These are phyloP conservation scores for Barnardius zonarius DNA, from an alignment of 2,113 vertebrate genomes.

Conservation along the genomic window DNA sequence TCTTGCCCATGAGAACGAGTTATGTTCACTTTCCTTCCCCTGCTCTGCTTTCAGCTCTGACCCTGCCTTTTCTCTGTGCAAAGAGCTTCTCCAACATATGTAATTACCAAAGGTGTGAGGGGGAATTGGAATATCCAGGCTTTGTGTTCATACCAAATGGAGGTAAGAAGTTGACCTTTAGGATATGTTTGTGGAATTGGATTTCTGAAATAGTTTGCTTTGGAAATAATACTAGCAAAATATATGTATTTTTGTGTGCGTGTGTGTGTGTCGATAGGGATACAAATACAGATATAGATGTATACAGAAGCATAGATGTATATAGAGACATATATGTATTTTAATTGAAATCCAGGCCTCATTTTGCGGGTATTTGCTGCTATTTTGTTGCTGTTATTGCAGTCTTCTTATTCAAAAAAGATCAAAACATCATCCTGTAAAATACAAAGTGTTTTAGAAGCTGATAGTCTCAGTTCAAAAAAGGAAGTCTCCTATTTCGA, in stretches of 20 bases:
- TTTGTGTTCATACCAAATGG: background rate
- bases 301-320: background rate
- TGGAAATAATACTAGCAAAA: background rate
- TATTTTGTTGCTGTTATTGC: background rate
- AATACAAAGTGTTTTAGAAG: background rate
- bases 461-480: background rate
- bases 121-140: background rate
- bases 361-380: background rate
- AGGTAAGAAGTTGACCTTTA: background rate
- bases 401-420: background rate
- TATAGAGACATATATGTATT: background rate
- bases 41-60: background rate
- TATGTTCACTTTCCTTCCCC: background rate
- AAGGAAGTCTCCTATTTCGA: background rate
- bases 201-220: background rate
- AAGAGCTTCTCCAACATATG: background rate
- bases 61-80: background rate
- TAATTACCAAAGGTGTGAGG: background rate
- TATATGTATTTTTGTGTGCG: background rate
- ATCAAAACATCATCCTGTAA: background rate
- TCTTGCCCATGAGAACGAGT: background rate
- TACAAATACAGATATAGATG: background rate
- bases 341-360: background rate
- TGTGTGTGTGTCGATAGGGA: background rate
- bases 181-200: background rate